Percentiles rank a stretch among this genome's conserved stretches.
phyloP scores from a whole-genome alignment of 2,113 vertebrate species.

The Charadrius vociferus region DNA sequence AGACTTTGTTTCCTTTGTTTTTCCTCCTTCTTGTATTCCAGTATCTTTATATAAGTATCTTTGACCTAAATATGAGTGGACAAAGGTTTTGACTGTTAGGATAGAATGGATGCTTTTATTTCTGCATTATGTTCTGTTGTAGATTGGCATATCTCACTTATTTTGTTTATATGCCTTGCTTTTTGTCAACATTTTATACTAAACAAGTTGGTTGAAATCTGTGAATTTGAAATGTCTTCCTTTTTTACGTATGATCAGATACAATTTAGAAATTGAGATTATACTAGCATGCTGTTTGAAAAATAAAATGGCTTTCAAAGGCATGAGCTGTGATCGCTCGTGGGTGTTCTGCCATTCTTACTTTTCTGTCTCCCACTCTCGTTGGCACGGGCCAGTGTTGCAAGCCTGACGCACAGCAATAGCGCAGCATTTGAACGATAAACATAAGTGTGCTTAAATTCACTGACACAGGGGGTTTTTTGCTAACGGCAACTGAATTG shows the following conservation, averaged over 20 bases:
- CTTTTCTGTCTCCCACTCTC: background rate
- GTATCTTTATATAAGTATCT: background rate
- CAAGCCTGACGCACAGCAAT: background rate
- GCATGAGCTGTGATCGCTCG: rapidly evolving
- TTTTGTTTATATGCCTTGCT: background rate
- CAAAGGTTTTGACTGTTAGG: background rate
- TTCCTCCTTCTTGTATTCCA: background rate
- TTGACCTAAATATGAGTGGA: background rate
- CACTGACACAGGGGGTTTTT: background rate
- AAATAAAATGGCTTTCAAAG: background rate
- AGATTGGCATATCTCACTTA: rapidly evolving
- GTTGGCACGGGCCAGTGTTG: background rate
- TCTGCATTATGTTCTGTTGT: background rate
- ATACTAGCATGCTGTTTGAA: background rate
- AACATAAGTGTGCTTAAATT: background rate
- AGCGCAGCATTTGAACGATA: background rate
- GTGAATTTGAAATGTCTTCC: background rate
- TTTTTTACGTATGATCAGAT: background rate
- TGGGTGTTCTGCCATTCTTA: background rate
- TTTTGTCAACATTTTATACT: background rate
- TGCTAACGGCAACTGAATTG: background rate
- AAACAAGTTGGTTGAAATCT: background rate
- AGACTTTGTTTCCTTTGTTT: background rate
- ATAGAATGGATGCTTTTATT: background rate
- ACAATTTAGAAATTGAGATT: background rate